Conservation (phyloP, 2,797 vertebrate species). For the Gadopsis marmoratus region DNA sequence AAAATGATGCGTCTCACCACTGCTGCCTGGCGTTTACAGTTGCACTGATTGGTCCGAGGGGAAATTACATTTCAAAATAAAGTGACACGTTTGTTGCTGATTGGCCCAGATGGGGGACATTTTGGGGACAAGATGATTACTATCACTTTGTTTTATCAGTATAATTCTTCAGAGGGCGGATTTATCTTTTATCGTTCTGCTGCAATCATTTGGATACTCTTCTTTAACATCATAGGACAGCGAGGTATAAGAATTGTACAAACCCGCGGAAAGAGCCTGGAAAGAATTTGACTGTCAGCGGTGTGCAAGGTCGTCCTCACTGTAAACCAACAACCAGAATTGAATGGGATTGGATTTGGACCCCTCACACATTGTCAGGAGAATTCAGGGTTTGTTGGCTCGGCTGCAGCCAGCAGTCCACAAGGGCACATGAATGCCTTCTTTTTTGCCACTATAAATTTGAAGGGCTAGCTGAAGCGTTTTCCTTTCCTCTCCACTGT, state of each 20-base stretch:
- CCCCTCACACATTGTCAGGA: conserved; percentile 63
- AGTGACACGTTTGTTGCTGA: conserved; percentile 64
- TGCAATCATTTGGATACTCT: conserved; percentile 43
- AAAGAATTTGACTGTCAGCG: conserved; percentile 66
- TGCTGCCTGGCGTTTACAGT: conserved; percentile 53
- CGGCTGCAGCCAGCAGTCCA: conserved; percentile 51
- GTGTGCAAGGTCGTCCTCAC: conserved; percentile 58
- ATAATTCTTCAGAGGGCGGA: conserved; percentile 36
- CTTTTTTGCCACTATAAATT: conserved; percentile 45
- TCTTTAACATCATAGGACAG: conserved; percentile 21
- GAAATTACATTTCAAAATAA: conserved; percentile 74
- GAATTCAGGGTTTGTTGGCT: conserved; percentile 69
- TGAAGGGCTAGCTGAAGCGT: conserved; percentile 31
- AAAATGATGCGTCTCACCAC: conserved; percentile 57
- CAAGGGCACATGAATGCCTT: conserved; percentile 57
- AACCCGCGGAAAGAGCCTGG: conserved; percentile 44
- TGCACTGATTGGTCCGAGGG: conserved; percentile 67
- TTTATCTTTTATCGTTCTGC: conserved; percentile 49
- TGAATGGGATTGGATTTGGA: conserved; percentile 60
- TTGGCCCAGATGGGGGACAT: conserved; percentile 75
- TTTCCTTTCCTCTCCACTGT: conserved; percentile 33
- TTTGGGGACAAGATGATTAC: conserved; percentile 52
- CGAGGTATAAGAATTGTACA: conserved; percentile 50
- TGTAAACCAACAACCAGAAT: conserved; percentile 59
- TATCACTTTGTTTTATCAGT: conserved; percentile 54